These are phyloP conservation scores for Sminthurinus aureus DNA, from an alignment of 2,888 invertebrate genomes.

Conservation along the genomic window DNA sequence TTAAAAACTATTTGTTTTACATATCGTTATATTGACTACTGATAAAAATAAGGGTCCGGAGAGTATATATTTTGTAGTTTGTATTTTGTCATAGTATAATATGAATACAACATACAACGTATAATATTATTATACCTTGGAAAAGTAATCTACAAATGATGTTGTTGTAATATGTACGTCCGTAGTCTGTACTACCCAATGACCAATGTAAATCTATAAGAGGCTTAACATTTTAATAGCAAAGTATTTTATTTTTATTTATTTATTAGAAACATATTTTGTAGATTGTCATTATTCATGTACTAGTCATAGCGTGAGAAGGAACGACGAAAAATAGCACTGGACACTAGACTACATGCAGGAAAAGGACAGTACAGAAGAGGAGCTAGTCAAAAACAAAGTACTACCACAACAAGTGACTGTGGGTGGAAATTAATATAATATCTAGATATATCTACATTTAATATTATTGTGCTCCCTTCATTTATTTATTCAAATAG, in stretches of 20 bases:
- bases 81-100: no score
- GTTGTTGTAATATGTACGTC: no score
- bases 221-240: neutral
- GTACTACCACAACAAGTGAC: neutral
- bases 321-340: neutral
- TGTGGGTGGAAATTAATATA: neutral
- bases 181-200: neutral
- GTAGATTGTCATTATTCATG: neutral
- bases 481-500: no score
- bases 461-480: no score
- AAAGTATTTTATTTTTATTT: neutral
- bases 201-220: neutral
- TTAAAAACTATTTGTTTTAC: no score
- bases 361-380: neutral
- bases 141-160: no score
- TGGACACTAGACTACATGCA: neutral
- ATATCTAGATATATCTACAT: no score
- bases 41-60: no score
- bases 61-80: no score
- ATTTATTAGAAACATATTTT: slow-evolving; percentile 6
- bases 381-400: neutral
- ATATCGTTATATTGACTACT: no score
- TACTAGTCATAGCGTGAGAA: neutral
- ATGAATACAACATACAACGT: no score
- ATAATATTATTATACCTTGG: no score